Percentiles rank a stretch among this genome's conserved stretches.
phyloP scores from a whole-genome alignment of 1,140 invertebrate genomes.

The Batillaria attramentaria region DNA sequence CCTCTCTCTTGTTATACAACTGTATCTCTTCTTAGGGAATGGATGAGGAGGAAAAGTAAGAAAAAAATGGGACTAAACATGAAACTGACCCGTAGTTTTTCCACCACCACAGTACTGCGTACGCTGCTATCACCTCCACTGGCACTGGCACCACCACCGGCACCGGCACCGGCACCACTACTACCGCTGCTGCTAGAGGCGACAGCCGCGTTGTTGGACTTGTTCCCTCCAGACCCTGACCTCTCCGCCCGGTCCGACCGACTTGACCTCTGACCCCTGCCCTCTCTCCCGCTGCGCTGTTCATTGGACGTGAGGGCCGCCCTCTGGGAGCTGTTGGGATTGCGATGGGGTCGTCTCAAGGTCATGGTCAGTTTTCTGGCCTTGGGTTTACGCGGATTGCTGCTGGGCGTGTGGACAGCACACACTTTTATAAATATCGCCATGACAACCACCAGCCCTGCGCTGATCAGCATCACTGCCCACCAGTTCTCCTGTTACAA shows the following conservation, averaged over 20 bases:
- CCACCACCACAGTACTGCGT: slow-evolving; percentile 30
- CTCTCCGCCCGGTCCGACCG: not conserved
- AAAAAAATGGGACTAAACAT: not conserved
- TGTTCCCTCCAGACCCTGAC: not conserved
- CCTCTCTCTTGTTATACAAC: not conserved
- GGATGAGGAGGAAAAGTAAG: not conserved
- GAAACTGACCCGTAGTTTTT: slow-evolving; percentile 23
- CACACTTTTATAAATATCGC: slow-evolving; percentile 99
- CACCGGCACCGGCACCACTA: not conserved
- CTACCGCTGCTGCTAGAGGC: slow-evolving; percentile 1
- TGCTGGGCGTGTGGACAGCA: slow-evolving; percentile 98
- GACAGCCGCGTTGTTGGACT: not conserved
- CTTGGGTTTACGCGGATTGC: slow-evolving; percentile 81
- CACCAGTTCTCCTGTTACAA: slow-evolving; percentile 94
- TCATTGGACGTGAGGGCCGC: slow-evolving; percentile 16
- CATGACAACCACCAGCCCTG: slow-evolving; percentile 95
- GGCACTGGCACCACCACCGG: too few species aligned
- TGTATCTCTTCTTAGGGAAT: not conserved
- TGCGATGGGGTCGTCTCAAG: slow-evolving; percentile 39
- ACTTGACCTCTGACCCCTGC: too few species aligned
- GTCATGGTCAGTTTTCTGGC: slow-evolving; percentile 63
- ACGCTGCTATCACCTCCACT: too few species aligned
- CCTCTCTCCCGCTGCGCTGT: not conserved
- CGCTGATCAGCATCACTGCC: slow-evolving; percentile 92
- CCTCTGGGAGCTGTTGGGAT: not conserved